Evolutionary conservation across 2,797 vertebrate species (phyloP).

Genomic region (Myripristis jacobus): DNA sequence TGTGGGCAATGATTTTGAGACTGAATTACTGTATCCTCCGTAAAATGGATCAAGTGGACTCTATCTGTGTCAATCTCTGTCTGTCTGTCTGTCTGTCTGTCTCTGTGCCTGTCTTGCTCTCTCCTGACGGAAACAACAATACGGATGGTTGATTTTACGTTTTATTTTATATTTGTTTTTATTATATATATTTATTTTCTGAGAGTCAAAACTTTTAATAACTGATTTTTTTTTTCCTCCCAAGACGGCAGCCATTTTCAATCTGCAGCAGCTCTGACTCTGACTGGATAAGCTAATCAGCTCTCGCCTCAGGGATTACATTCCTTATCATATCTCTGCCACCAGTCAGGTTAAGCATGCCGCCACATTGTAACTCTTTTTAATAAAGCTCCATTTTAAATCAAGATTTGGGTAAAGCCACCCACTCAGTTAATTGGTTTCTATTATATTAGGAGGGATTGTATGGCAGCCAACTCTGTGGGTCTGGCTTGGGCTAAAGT

Average conservation of each 20-base stretch:
- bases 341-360: slow-evolving; percentile 80
- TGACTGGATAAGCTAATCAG: slow-evolving; percentile 80
- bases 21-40: slow-evolving; percentile 7
- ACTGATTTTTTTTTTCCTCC: slow-evolving; percentile 23
- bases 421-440: slow-evolving; percentile 81
- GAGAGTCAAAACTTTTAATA: slow-evolving; percentile 40
- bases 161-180: slow-evolving; percentile 1
- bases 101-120: neutral
- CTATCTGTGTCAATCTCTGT: neutral
- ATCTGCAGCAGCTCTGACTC: slow-evolving; percentile 64
- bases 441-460: slow-evolving; percentile 76
- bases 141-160: too few species aligned
- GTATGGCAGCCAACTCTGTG: slow-evolving; percentile 66
- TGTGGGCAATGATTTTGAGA: slow-evolving; percentile 16
- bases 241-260: slow-evolving; percentile 67
- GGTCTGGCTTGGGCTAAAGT: slow-evolving; percentile 59
- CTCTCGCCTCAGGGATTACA: slow-evolving; percentile 79
- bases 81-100: neutral
- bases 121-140: slow-evolving; percentile 30
- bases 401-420: slow-evolving; percentile 81
- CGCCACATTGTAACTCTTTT: slow-evolving; percentile 79
- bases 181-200: slow-evolving; percentile 27
- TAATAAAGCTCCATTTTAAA: slow-evolving; percentile 79
- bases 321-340: slow-evolving; percentile 81
- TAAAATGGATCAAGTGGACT: slow-evolving; percentile 5